Percentiles rank a stretch among this genome's conserved stretches.
Evolutionary conservation across 2,113 vertebrate genomes (phyloP).

Genomic region (Saguinus imperator): DNA sequence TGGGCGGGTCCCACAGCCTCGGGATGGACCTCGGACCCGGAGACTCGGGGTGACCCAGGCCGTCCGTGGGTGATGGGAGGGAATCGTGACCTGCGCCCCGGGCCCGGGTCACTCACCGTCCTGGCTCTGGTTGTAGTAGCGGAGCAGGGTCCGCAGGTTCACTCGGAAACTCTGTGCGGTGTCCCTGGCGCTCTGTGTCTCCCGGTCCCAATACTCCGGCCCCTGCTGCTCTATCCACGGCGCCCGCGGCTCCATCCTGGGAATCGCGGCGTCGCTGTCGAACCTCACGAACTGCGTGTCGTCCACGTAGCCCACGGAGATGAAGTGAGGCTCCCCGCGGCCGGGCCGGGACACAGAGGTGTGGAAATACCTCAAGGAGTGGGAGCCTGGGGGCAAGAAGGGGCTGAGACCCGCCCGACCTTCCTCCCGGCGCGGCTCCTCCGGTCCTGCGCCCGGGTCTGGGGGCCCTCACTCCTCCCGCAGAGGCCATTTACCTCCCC

Average conservation of each 20-base stretch:
- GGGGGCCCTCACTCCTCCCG: too few relatives aligned
- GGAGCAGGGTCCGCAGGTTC: neutral
- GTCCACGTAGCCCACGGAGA: constrained; percentile 13
- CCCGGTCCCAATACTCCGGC: neutral
- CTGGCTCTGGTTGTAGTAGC: neutral
- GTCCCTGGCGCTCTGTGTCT: fast-evolving
- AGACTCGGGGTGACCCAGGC: too few relatives aligned
- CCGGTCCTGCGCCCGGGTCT: fast-evolving
- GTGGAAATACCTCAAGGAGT: neutral
- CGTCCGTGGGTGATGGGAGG: too few relatives aligned
- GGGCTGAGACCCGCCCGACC: neutral
- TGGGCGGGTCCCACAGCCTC: too few relatives aligned
- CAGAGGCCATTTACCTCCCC: neutral
- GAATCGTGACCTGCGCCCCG: too few relatives aligned
- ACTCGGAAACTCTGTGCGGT: fast-evolving
- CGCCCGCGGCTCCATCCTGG: neutral
- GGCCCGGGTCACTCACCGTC: too few relatives aligned
- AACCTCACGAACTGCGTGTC: neutral
- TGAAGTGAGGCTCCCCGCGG: neutral
- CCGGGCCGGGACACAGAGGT: neutral
- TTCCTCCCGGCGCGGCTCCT: fast-evolving
- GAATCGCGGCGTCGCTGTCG: neutral
- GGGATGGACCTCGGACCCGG: too few relatives aligned
- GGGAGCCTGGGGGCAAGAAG: neutral
- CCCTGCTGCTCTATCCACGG: neutral